A percentile compares a stretch with the other conserved stretches of the same genome.
Conservation (phyloP, 2,113 vertebrate genomes). For the Zosterops borbonicus region DNA sequence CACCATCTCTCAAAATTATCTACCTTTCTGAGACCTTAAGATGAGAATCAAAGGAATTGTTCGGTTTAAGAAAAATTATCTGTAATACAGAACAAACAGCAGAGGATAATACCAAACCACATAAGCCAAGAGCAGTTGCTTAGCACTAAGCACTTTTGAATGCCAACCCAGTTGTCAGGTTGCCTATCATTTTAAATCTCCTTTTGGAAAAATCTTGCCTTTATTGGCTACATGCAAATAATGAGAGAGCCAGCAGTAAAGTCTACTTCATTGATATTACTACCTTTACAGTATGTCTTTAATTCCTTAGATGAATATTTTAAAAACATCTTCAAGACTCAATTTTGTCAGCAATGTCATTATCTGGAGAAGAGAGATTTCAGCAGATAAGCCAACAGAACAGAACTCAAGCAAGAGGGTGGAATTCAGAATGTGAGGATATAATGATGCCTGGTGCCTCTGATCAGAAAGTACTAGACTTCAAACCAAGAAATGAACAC, state of each 20-base stretch:
- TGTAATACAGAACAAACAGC: background rate
- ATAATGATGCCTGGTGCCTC: background rate
- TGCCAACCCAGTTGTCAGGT: background rate
- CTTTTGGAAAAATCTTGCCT: background rate
- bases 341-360: background rate
- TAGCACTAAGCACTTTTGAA: background rate
- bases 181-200: background rate
- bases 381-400: background rate
- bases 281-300: background rate
- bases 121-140: background rate
- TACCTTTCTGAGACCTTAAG: background rate
- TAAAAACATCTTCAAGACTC: background rate
- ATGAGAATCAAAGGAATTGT: background rate
- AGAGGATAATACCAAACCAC: background rate
- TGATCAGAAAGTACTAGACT: background rate
- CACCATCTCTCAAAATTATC: background rate
- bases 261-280: background rate
- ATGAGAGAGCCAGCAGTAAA: background rate
- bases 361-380: background rate
- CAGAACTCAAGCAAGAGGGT: background rate
- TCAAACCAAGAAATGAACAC: slow-evolving; percentile 14
- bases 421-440: background rate
- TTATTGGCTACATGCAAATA: background rate
- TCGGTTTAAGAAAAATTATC: background rate
- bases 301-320: background rate